phyloP scores from a whole-genome alignment of 2,113 vertebrate genomes.

The Pagrus major region DNA sequence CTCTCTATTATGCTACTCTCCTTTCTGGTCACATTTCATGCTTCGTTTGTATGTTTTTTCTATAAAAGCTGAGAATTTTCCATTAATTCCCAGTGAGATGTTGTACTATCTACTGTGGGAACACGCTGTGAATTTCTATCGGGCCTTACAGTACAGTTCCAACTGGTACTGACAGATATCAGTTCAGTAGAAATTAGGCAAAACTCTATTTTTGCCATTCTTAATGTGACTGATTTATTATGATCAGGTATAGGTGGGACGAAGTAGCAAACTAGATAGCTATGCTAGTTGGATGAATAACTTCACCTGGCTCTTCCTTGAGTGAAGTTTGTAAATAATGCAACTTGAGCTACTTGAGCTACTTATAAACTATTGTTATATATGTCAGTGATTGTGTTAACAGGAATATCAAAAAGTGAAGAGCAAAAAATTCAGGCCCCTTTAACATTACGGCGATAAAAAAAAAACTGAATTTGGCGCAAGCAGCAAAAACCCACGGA shows the following conservation, averaged over 20 bases:
- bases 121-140: constrained; percentile 20
- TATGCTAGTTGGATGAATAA: no score
- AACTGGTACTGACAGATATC: not conserved
- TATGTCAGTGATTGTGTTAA: not conserved
- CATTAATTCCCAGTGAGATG: constrained; percentile 19
- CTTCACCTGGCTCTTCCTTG: no score
- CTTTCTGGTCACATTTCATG: constrained; percentile 47
- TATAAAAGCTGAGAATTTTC: constrained; percentile 11
- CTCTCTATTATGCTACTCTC: constrained; percentile 23
- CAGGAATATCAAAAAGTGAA: not conserved
- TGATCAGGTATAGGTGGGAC: not conserved
- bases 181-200: not conserved
- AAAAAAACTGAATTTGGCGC: not conserved
- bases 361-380: not conserved
- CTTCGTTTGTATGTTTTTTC: constrained; percentile 33
- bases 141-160: not conserved
- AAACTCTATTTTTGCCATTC: not conserved
- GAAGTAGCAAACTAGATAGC: no score
- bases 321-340: no score
- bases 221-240: not conserved
- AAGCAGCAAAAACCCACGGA: not conserved
- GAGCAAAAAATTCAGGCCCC: not conserved
- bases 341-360: no score
- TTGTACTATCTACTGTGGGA: not conserved
- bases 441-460: constrained; percentile 8